Evolutionary conservation across 2,888 invertebrate species (phyloP).

Genomic region (Taphrorychus bicolor): DNA sequence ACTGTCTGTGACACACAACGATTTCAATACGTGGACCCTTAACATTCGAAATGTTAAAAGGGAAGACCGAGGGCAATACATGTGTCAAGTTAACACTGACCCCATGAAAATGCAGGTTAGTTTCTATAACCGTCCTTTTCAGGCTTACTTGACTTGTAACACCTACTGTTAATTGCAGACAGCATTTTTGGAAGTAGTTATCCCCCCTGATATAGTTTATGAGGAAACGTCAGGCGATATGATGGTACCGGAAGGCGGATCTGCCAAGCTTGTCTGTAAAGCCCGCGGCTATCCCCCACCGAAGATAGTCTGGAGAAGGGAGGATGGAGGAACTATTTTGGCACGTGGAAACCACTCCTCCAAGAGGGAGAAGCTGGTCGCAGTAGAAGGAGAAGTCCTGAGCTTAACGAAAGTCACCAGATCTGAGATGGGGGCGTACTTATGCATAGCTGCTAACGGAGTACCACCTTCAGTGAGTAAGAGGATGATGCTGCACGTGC

Average conservation of each 20-base stretch:
- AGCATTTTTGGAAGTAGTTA: slow-evolving; percentile 86
- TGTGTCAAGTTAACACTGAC: slow-evolving; percentile 95
- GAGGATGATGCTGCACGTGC: slow-evolving; percentile 88
- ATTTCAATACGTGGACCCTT: slow-evolving; percentile 92
- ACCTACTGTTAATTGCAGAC: slow-evolving; percentile 44
- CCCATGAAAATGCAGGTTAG: slow-evolving; percentile 93
- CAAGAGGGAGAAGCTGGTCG: slow-evolving; percentile 78
- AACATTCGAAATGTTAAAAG: slow-evolving; percentile 84
- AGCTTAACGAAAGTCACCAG: slow-evolving; percentile 85
- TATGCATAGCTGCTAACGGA: slow-evolving; percentile 85
- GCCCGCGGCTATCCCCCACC: slow-evolving; percentile 86
- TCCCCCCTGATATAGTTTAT: slow-evolving; percentile 88
- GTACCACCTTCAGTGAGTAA: slow-evolving; percentile 92
- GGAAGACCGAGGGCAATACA: slow-evolving; percentile 89
- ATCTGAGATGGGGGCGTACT: slow-evolving; percentile 87
- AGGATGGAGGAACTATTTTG: slow-evolving; percentile 84
- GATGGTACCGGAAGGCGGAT: slow-evolving; percentile 93
- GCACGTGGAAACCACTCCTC: slow-evolving; percentile 72
- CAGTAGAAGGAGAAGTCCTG: slow-evolving; percentile 81
- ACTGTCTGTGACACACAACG: slow-evolving; percentile 88
- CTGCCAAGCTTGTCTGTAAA: slow-evolving; percentile 85
- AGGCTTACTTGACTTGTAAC: background rate
- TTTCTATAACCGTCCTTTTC: background rate
- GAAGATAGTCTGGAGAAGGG: slow-evolving; percentile 84
- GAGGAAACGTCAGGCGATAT: slow-evolving; percentile 92